Evolutionary conservation across 2,113 vertebrate species (phyloP).

Genomic region (western clawed frog (Xenopus tropicalis)): UCB_Xtro_10.0 CM004443.2:45218501-45219000

Average conservation of each 20-base stretch:
- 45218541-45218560: conserved; percentile 51
- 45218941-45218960: no score
- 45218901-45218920: no score
- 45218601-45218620: not conserved
- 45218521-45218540: conserved; percentile 49
- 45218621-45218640: not conserved
- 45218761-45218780: conserved; percentile 54
- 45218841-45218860: not conserved
- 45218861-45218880: no score
- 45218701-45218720: conserved; percentile 33
- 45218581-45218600: conserved; percentile 51
- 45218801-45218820: conserved; percentile 65
- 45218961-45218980: no score
- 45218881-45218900: no score
- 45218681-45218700: not conserved
- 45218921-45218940: no score
- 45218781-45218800: conserved; percentile 60
- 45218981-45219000: no score
- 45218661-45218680: not conserved
- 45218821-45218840: conserved; percentile 21
- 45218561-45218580: conserved; percentile 53
- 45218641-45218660: not conserved
- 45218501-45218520: conserved; percentile 50
- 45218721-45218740: not conserved
- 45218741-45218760: conserved; percentile 46